A percentile compares a stretch with the other conserved stretches of the same genome.
Conservation (phyloP, 53 echinoderm and acorn worm genomes). For the Echinarachnius parma region DNA sequence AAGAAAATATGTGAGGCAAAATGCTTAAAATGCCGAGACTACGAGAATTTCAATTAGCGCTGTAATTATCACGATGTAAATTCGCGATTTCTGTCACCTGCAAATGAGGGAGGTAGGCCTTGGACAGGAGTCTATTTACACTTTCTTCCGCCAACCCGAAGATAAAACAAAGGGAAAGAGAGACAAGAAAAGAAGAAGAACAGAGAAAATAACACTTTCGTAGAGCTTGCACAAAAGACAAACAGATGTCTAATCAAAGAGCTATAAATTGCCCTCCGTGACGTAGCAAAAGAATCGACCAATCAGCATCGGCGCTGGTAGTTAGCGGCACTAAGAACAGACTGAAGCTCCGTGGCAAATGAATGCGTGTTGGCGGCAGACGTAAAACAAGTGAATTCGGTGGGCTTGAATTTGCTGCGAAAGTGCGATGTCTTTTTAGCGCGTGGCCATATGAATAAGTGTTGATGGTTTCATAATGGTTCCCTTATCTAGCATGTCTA, state of each 20-base stretch:
- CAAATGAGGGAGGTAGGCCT: too few relatives aligned
- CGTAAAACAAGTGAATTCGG: too few relatives aligned
- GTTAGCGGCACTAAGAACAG: too few relatives aligned
- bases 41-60: neutral
- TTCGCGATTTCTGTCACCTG: conserved; percentile 4
- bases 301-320: conserved; percentile 6
- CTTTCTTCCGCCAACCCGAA: neutral
- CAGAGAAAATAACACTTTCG: neutral
- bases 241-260: conserved; percentile 30
- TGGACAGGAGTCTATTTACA: too few relatives aligned
- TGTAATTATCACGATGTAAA: neutral
- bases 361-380: conserved; percentile 12
- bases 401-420: too few relatives aligned
- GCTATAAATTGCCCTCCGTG: conserved; percentile 19
- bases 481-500: too few relatives aligned
- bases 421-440: too few relatives aligned
- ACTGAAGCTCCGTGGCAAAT: too few relatives aligned
- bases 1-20: neutral
- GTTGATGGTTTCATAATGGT: too few relatives aligned
- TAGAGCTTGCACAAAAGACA: neutral
- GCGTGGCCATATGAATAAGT: too few relatives aligned
- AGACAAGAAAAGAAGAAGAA: neutral
- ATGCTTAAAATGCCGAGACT: neutral
- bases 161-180: neutral
- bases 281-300: conserved; percentile 17